Base-by-base conservation (phyloP, 2,888 invertebrate species). In the Sepioteuthis lessoniana region DNA sequence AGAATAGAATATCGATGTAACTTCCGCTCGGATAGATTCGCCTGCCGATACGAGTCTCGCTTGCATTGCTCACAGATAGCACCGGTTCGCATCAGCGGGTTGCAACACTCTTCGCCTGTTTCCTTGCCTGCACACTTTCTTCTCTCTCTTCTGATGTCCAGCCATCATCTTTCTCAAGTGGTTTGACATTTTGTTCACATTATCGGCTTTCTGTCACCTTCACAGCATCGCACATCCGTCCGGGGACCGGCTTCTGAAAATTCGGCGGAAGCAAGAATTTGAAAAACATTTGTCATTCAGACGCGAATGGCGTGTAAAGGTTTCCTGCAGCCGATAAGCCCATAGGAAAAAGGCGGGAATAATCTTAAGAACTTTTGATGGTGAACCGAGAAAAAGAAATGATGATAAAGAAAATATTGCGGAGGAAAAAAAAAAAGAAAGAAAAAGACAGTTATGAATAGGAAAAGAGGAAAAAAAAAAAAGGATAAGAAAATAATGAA, bases 81-180 rank as follows among this genome's bases (percentile, higher is more conserved):
- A 76, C 76, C 76, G 76, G 76, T 76, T 76, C 76, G 76, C 76
- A 76, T 76, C 76, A 76, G 76, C 76, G 76, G 76, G 76, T 76
- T 35, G 76, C 76, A 76, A 76, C 35, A 76, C 35, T 76, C 35
- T 10, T 35, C n/a, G 35, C n/a, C 76, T n/a, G n/a, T n/a, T 76
- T 76, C n/a, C 76, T 35, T 76, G 76, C 35, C 35, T 35, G 76
- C 76, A 76, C 76, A 13, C 76, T 76, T 76, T 76, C n/a, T 35
- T 13, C 76, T 13, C 76, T 76, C n/a, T 76, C n/a, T 76, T 76
- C 76, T 76, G 76, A 76, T n/a, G 76, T 76, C 76, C 76, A 35
- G 25, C 76, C 76, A n/a, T 76, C n/a, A n/a, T 35, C 76, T 76
- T 76, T 35, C 35, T n/a, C n/a, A 76, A 35, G n/a, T 19, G 76